These are phyloP conservation scores for Cheilosia grossa DNA, from an alignment of 2,888 invertebrate species.

Conservation along the genomic window DNA sequence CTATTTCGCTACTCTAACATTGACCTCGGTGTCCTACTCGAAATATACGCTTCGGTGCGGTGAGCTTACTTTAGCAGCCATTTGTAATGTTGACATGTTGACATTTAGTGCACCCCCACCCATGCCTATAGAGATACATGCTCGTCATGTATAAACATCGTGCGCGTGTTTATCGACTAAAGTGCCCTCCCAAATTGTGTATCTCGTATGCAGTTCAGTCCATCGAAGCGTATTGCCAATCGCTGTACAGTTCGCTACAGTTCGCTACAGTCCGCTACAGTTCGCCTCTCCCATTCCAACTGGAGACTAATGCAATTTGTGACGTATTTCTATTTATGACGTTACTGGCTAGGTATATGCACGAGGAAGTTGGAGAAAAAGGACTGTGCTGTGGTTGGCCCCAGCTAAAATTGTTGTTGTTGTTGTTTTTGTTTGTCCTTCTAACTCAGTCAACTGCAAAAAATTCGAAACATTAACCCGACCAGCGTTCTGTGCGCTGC, in stretches of 20 bases:
- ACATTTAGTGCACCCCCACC: slow-evolving; percentile 51
- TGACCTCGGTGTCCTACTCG: slow-evolving; percentile 29
- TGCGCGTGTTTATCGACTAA: slow-evolving; percentile 65
- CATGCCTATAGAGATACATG: slow-evolving; percentile 11
- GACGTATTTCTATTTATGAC: slow-evolving; percentile 74
- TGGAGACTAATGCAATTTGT: slow-evolving; percentile 59
- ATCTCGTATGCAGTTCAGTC: slow-evolving; percentile 39
- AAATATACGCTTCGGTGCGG: slow-evolving; percentile 1
- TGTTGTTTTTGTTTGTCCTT: slow-evolving; percentile 19
- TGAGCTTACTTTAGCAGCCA: slow-evolving; percentile 46
- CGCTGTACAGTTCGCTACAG: slow-evolving; percentile 23
- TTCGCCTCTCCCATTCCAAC: slow-evolving; percentile 7
- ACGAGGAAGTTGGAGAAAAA: slow-evolving; percentile 18
- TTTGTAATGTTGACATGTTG: slow-evolving; percentile 62
- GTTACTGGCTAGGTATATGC: slow-evolving; percentile 55
- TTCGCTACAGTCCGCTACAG: slow-evolving; percentile 19
- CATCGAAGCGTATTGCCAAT: slow-evolving; percentile 58
- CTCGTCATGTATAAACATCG: slow-evolving; percentile 50
- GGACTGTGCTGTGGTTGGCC: slow-evolving; percentile 2
- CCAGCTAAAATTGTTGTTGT: slow-evolving; percentile 39
- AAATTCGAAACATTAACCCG: slow-evolving; percentile 54
- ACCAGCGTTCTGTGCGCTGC: neutral
- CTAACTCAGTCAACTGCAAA: slow-evolving; percentile 61
- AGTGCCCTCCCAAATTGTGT: slow-evolving; percentile 71
- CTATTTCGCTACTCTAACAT: slow-evolving; percentile 13